Base-by-base conservation (phyloP, 2,113 vertebrate genomes). In the Muntiacus reevesi region DNA sequence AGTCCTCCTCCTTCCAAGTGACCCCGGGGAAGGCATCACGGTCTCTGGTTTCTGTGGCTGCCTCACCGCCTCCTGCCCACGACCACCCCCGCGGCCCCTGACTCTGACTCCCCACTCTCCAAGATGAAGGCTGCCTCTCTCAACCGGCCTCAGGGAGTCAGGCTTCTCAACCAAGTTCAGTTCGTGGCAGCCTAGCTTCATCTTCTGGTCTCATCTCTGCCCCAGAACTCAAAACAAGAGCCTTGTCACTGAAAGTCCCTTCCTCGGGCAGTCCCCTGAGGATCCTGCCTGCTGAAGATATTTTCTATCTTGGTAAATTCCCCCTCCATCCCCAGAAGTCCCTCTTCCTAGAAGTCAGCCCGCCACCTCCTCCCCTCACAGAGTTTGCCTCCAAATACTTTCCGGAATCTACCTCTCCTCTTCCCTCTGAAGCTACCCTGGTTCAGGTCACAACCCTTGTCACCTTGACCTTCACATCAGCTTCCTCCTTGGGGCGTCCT, bases 381-480 rank as follows among this genome's bases (percentile, higher is more conserved):
- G 28, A 89, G 16, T 23, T 30, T 76, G n/a, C 19, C 14, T 55
- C 50, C 45, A n/a, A 45, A 40, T 10, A 59, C 3, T 5, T 40
- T 7, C 30, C 36, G 25, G 83, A 74, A 27, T 6, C 15, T 12
- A 16, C 2, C 64, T 11, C 23, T 50, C 1, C 5, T 85, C 93
- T 50, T 86, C 67, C 16, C 3, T 2, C 15, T 4, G 50, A 45
- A 12, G 74, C 30, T 2, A 25, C 14, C 1, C 2, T 0, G 17
- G 13, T 15, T 30, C 17, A 33, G 23, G 4, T 28, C 30, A 23
- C 23, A 23, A 0, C 28, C 27, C 11, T 33, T 36, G 55, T 57
- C 57, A 40, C 15, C 30, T 9, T 23, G 47, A 28, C 40, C 45
- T 25, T 83, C 14, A 0, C 27, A 6, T 21, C 85, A 17, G 47